Base-by-base conservation (phyloP, 2,888 invertebrate species). In the Andrena trimmerana region DNA sequence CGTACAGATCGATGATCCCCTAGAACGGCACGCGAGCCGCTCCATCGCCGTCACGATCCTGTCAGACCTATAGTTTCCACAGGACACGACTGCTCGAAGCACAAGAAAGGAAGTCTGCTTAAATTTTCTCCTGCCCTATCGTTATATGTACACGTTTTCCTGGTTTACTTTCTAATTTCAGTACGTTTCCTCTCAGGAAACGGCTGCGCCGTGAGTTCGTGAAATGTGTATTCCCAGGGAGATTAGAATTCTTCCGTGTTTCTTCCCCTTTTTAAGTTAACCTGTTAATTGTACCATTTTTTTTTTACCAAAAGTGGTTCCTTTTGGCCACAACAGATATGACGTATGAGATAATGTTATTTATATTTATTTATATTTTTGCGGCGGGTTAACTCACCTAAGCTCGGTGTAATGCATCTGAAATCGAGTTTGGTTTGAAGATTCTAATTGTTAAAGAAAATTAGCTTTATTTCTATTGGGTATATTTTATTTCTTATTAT, bases 161-260 rank as follows among this genome's bases (percentile, higher is more conserved):
- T 27, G 50, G 74, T 84, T 77, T 72, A 65, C 73, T 84, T 88
- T 86, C 84, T 76, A 77, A 54, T 67, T 42, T 71, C 72, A 10
- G 29, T 24, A 42, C 20, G 60, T 66, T 77, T 66, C 74, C 73
- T 68, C 66, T 42, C 24, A 68, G 48, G 78, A 70, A 67, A 69
- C 33, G 2, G 20, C 13, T 54, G 10, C 33, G 16, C 16, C 24
- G 70, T n/a, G 54, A 36, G 7, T 20, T 33, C 52, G 10, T 27
- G 60, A 10, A 7, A 7, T 10, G 13, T 13, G 59, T 48, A 48
- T 54, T 62, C 31, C 27, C 67, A 29, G 8, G 60, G 24, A 27
- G 16, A 65, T 27, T 57, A 20, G 24, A 36, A 27, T 63, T 54
- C 70, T 82, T 57, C 67, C 29, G 20, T 36, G 78, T 59, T 76